phyloP scores from a whole-genome alignment of 2,888 invertebrate species.

The Xestia rhomboidea region DNA sequence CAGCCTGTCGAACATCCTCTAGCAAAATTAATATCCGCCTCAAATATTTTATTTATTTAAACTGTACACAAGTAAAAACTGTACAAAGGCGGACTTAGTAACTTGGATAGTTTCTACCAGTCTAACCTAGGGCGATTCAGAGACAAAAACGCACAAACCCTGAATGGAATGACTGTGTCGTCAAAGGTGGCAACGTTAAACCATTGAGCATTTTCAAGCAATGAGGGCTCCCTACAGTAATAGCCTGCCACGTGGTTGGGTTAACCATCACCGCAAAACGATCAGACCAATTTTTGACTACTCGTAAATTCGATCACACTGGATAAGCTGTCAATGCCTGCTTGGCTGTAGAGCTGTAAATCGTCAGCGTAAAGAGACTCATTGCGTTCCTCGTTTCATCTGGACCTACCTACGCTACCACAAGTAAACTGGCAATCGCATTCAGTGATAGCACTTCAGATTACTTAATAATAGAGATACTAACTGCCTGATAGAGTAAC shows the following conservation, averaged over 20 bases:
- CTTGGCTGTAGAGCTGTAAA: background rate
- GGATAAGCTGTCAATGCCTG: background rate
- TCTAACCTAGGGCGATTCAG: background rate
- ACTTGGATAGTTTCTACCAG: background rate
- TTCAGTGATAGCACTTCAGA: conserved; percentile 20
- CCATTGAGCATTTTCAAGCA: no score
- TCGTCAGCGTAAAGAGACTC: conserved; percentile 5
- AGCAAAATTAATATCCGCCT: conserved; percentile 77
- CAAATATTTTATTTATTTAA: conserved; percentile 56
- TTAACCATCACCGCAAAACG: background rate
- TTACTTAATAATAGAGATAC: conserved; percentile 43
- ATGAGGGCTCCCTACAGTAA: background rate
- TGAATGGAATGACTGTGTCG: no score
- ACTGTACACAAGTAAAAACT: background rate
- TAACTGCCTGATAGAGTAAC: conserved; percentile 45
- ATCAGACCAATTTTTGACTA: background rate
- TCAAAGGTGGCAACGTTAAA: no score
- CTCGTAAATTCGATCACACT: background rate
- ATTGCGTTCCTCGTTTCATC: conserved; percentile 68
- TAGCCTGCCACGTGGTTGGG: background rate
- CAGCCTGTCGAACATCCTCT: conserved; percentile 67
- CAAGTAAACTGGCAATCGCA: background rate
- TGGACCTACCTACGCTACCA: conserved; percentile 33
- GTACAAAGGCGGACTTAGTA: background rate
- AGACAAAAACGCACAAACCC: no score